Conservation (phyloP, 2,113 vertebrate genomes). For the Triplophysa tibetana region DNA sequence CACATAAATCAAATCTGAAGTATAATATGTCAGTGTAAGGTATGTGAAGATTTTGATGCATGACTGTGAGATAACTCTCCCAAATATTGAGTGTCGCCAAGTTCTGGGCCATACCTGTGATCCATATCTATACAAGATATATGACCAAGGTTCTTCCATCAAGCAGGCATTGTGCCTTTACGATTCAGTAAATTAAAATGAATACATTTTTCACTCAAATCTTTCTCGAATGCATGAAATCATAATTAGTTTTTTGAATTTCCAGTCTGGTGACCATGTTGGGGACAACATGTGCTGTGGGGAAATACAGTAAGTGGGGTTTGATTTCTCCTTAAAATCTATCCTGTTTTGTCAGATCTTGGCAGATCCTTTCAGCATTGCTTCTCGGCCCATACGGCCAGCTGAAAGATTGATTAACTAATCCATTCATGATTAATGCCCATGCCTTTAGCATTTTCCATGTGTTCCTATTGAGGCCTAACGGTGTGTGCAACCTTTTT, state of each 20-base stretch:
- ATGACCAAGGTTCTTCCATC: conserved; percentile 3
- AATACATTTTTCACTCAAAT: neutral
- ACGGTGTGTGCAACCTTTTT: conserved; percentile 15
- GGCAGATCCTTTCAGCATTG: conserved; percentile 11
- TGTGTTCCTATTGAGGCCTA: conserved; percentile 7
- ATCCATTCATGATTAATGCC: conserved; percentile 46
- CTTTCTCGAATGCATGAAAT: neutral
- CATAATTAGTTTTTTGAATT: neutral
- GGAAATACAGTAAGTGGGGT: neutral
- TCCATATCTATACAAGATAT: conserved; percentile 8
- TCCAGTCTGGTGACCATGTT: conserved; percentile 16
- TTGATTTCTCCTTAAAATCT: conserved; percentile 36
- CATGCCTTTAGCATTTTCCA: conserved; percentile 17
- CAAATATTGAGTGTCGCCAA: conserved; percentile 14
- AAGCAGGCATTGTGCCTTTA: neutral
- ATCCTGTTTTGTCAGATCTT: conserved; percentile 37
- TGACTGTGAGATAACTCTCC: conserved; percentile 22
- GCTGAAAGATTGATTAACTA: conserved; percentile 45
- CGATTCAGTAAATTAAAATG: neutral
- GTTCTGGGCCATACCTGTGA: conserved; percentile 9
- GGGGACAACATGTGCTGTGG: neutral
- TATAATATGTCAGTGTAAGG: conserved; percentile 16
- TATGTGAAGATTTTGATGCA: conserved; percentile 17
- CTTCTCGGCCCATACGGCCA: conserved; percentile 25
- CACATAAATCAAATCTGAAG: conserved; percentile 15